Base-by-base conservation (phyloP, 2,113 vertebrate species). In the Crypturellus undulatus region DNA sequence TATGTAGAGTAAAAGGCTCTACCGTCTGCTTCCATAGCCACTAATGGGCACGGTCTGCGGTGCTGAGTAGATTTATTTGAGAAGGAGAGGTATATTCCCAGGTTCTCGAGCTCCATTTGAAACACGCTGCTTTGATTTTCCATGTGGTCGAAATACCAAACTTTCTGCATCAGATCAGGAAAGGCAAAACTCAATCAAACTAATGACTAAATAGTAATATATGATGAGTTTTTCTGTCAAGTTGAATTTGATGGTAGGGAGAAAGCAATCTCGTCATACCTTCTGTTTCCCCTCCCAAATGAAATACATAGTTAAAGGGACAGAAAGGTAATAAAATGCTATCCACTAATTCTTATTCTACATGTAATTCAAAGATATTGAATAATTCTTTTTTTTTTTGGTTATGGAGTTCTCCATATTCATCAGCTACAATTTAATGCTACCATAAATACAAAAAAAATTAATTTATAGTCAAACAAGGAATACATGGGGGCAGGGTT, bases 71-170 rank as follows among this genome's bases (percentile, higher is more conserved):
- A 94, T 97, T 96, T 87, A 95, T 97, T 93, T 91, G 47, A 95
- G 72, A 63, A 96, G 81, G 40, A 97, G 94, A 95, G 90, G 80
- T 90, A 77, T 68, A 94, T 95, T 97, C 92, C 85, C 87, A 97
- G 88, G 56, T 97, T 97, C 75, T 97, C 93, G 79, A 97, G 96
- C 92, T 96, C 96, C 84, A 95, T 91, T 94, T 96, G 76, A 87
- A 96, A 97, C 78, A 96, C 8, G 17, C 30, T 38, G 30, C 25
- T 96, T 97, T 97, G 63, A 92, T 96, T 92, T 96, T 90, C 93
- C 63, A 63, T 56, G 78, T 93, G 73, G 90, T 51, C 84, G 83
- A 84, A 91, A 81, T 76, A 60, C 75, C 73, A 90, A 94, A 95
- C 94, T 93, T 79, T 24, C 42, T 94, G 87, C 59, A 96, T 84